Evolutionary conservation across 2,113 vertebrate species (phyloP), one percentile per base, ranked within the genome.

Genomic region (Amphiprion percula): DNA sequence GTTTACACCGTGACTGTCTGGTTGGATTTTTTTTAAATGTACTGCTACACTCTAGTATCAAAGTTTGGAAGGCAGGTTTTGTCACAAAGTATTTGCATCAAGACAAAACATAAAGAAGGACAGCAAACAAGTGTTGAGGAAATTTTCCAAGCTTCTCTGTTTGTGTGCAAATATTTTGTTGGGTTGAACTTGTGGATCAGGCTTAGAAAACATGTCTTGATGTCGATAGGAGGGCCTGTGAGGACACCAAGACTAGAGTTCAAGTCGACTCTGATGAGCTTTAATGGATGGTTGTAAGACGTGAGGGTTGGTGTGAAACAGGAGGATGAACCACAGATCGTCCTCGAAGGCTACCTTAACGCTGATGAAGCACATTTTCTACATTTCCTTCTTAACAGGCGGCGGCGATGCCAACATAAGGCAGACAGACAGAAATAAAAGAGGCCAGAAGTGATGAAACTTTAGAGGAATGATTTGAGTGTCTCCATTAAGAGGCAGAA

Each of bases 361-460:
- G 76, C 83, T 87, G 78, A 89, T 62, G 1, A 17, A 21, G 84
- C 70, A 75, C 52, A 82, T 91, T 87, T 84, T 69, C 15, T 61
- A 68, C 71, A 78, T 82, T 54, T 79, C 54, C 55, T 12, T 53
- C 58, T 61, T 76, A 77, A 77, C 75, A 81, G 54, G 49, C 9
- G 23, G 62, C 5, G 19, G 19, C 64, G 11, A 4, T 30, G 59
- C 65, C 64, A 79, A 56, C 64, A 60, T 60, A 23, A 60, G 63
- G 55, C 58, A 61, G 75, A 67, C 50, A 24, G 33, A 60, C 67
- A 49, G 56, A 74, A 81, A 86, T 68, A 52, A 78, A 83, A 78
- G 65, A 69, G 62, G 72, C 61, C 49, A 64, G 21, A 78, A 74
- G 79, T 77, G 56, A 65, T 91, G 81, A 88, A 89, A 90, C 78